Base-by-base conservation (phyloP, 1,140 invertebrate species). In the Holotrichia oblita region DNA sequence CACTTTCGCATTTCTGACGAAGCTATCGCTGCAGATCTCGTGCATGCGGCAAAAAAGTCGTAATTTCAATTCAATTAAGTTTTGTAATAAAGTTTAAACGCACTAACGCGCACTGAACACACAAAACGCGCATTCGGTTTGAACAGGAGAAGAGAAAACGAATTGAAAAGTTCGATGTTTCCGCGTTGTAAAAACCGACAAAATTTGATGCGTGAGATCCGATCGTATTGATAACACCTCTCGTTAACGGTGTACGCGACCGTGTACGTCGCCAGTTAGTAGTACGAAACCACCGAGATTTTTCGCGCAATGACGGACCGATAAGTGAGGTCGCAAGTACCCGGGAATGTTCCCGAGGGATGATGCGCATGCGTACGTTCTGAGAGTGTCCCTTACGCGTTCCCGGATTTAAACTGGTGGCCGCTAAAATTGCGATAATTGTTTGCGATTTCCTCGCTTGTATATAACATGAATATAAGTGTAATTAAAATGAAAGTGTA, bases 311-410 rank as follows among this genome's bases (percentile, higher is more conserved):
- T 14, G 61, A 69, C 61, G 61, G 22, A 27, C 61, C 61, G 61
- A 69, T 69, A 69, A 69, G 61, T 69, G 61, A 69, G 61, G 61
- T 69, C 61, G 61, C 61, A 69, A 69, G 12, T 69, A 69, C 61
- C 61, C 61, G 61, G 61, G 61, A 69, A 69, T 69, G 22, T 69
- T 69, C 61, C 61, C 27, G 61, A 69, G 61, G 61, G 61, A 69
- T 69, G 61, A 10, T 27, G 61, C 61, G 61, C 61, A 69, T 69
- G 61, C 61, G 61, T 69, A 69, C 61, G 20, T 27, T 69, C 61
- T 20, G 61, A 27, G 22, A 22, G 27, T 34, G 61, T 69, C 20
- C 61, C 61, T 69, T 69, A 69, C 22, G 22, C 22, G 22, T 69
- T 69, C 61, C 61, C 61, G 61, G 61, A 69, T 69, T 69, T 69